Conservation (phyloP, 2,888 invertebrate species). For the Seladonia tumulorum region DNA sequence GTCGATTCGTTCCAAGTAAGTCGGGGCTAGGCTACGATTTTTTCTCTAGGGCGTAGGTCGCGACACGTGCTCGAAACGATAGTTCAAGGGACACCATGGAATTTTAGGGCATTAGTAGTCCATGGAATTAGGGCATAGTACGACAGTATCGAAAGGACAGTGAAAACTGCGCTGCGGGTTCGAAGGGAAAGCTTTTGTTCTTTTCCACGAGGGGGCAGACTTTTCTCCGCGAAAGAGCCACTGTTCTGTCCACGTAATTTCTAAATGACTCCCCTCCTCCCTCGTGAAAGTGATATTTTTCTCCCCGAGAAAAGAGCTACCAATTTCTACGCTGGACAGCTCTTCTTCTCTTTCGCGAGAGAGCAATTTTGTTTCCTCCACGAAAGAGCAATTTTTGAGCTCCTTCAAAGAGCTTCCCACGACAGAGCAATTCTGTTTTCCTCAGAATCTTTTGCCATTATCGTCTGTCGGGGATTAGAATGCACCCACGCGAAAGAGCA, state of each 20-base stretch:
- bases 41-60: conserved; percentile 31
- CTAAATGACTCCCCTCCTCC: not conserved
- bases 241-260: not conserved
- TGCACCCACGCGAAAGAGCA: not conserved
- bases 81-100: not conserved
- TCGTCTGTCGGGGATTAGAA: too few relatives aligned
- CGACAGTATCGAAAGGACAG: not conserved
- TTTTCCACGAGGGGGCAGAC: not conserved
- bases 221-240: not conserved
- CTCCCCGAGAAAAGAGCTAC: too few relatives aligned
- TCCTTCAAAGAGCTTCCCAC: not conserved
- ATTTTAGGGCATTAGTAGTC: not conserved
- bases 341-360: too few relatives aligned
- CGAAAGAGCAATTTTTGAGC: not conserved
- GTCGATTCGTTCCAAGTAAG: conserved; percentile 46
- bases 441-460: too few relatives aligned
- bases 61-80: conserved; percentile 29
- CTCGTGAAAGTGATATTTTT: not conserved
- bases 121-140: not conserved
- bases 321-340: too few relatives aligned
- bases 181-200: not conserved
- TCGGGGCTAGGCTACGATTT: conserved; percentile 39
- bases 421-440: not conserved
- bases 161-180: not conserved
- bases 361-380: not conserved